Percentiles rank a stretch among this genome's conserved stretches.
These are phyloP conservation scores for Archivesica marissinica DNA, from an alignment of 1,140 invertebrate species.

Conservation along the genomic window DNA sequence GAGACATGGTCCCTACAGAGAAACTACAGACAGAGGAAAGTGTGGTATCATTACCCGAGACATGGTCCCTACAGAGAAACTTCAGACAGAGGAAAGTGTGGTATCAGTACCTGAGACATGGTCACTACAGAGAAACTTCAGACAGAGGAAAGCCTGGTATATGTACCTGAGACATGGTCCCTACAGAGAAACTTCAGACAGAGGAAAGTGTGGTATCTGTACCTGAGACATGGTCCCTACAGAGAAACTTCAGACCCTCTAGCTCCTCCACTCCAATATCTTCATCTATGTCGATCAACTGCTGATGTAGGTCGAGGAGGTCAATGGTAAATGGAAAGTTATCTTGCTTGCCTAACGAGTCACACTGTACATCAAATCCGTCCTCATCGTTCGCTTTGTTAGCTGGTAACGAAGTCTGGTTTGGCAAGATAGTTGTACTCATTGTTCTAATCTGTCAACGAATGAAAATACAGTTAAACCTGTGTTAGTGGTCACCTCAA, in stretches of 20 bases:
- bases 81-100: too few relatives aligned
- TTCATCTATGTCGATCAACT: slow-evolving; percentile 47
- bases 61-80: too few relatives aligned
- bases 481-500: too few relatives aligned
- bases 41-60: too few relatives aligned
- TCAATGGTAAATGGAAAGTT: not conserved
- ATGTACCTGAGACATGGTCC: slow-evolving; percentile 48
- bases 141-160: not conserved
- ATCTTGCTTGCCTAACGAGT: not conserved
- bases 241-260: slow-evolving; percentile 46
- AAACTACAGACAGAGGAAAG: too few relatives aligned
- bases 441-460: too few relatives aligned
- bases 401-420: not conserved
- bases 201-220: not conserved
- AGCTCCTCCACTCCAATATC: slow-evolving; percentile 35
- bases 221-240: slow-evolving; percentile 52
- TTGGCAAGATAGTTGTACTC: slow-evolving; percentile 14
- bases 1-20: too few relatives aligned
- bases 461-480: too few relatives aligned
- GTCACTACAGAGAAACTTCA: too few relatives aligned
- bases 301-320: slow-evolving; percentile 7
- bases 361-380: not conserved
- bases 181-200: too few relatives aligned
- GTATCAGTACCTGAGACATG: too few relatives aligned
- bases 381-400: not conserved